A percentile compares a stretch with the other conserved stretches of the same genome.
Conservation (phyloP, 2,797 vertebrate species). For the Phalanger gymnotis region DNA sequence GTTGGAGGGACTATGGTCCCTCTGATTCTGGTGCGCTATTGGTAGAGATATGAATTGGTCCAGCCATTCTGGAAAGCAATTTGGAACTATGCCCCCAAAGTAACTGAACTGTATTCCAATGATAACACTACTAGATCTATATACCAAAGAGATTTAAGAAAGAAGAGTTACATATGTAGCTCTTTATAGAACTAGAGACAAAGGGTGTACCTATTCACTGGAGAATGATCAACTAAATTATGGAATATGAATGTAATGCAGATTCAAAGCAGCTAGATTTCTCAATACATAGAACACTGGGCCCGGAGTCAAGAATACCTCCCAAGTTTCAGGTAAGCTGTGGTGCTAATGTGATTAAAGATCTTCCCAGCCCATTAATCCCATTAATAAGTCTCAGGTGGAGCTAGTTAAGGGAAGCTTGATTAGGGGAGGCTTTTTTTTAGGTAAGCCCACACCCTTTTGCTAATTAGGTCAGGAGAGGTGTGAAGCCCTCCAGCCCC, state of each 20-base stretch:
- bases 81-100: not conserved
- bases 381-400: too few relatives aligned
- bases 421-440: too few relatives aligned
- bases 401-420: too few relatives aligned
- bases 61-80: not conserved
- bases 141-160: not conserved
- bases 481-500: too few relatives aligned
- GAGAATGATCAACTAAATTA: not conserved
- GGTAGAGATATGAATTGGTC: not conserved
- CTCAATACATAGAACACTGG: not conserved
- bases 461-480: too few relatives aligned
- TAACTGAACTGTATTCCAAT: not conserved
- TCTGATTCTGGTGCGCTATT: too few relatives aligned
- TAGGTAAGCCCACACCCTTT: too few relatives aligned
- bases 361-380: too few relatives aligned
- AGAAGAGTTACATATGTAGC: not conserved
- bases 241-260: not conserved
- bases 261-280: not conserved
- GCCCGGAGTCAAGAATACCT: not conserved
- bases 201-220: not conserved
- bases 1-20: not conserved
- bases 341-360: too few relatives aligned
- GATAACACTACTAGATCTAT: not conserved
- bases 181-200: not conserved
- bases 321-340: too few relatives aligned